Conservation (phyloP, 2,888 invertebrate species). For the Amphipyra tragopoginis region DNA sequence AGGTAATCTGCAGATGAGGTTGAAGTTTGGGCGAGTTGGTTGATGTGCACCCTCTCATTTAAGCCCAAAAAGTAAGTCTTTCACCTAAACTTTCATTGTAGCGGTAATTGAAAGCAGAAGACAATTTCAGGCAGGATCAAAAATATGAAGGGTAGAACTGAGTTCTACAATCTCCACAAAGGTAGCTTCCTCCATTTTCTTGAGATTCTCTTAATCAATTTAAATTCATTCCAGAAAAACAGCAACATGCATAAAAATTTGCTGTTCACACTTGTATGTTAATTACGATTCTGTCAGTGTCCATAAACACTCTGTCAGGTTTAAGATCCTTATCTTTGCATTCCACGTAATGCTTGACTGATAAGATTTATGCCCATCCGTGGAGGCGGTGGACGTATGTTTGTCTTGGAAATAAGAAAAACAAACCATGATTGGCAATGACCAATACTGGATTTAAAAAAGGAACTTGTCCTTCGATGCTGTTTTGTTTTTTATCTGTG, state of each 20-base stretch:
- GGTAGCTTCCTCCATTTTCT: conserved; percentile 3
- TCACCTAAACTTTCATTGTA: too few relatives aligned
- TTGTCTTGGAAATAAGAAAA: conserved; percentile 21
- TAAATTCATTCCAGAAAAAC: conserved; percentile 27
- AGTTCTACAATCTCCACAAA: too few relatives aligned
- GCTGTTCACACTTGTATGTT: background rate
- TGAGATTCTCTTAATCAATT: conserved; percentile 10
- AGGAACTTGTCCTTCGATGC: background rate
- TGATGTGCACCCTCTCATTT: too few relatives aligned
- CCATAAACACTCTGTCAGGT: conserved; percentile 11
- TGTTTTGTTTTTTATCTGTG: conserved; percentile 6
- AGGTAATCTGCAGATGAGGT: too few relatives aligned
- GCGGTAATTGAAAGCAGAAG: too few relatives aligned
- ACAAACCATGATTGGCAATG: conserved; percentile 25
- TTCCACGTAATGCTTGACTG: conserved; percentile 32
- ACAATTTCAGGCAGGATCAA: too few relatives aligned
- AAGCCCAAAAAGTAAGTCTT: too few relatives aligned
- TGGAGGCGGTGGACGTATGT: conserved; percentile 8
- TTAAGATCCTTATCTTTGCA: conserved; percentile 38
- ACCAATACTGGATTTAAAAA: conserved; percentile 12
- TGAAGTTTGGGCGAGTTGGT: too few relatives aligned
- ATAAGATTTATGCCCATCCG: conserved; percentile 31
- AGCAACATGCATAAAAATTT: conserved; percentile 4
- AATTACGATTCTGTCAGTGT: conserved; percentile 31
- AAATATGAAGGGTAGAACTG: too few relatives aligned